Evolutionary conservation across 1,140 invertebrate genomes (phyloP), one percentile per base, ranked within the genome.

Genomic region (Euwallacea similis): DNA sequence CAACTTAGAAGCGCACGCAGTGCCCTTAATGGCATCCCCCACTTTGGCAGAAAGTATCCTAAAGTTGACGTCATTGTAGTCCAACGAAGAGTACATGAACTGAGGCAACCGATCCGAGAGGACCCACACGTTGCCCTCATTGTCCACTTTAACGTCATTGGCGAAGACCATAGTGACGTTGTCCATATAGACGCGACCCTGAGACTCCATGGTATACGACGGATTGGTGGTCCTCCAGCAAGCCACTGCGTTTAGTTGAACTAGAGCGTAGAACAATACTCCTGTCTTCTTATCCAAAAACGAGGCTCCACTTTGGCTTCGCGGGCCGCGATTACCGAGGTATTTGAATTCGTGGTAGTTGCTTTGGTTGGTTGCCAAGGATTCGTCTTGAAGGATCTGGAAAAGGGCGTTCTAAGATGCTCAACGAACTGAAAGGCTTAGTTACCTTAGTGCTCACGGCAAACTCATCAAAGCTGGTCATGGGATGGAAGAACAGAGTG

Each of bases 121-220:
- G 0, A 92, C 87, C 91, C 91, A 93, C 0, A 93, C 76, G 54
- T 88, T 89, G 7, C 88, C 86, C 7, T 90, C 84, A 4, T 84
- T 83, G 67, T 92, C 91, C 0, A 93, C 88, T 81, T 91, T 92
- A 7, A 93, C 83, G 76, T 92, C 91, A 54, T 90, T 92, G 6
- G 91, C 90, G 69, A 92, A 93, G 6, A 92, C 82, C 87, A 92
- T 88, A 1, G 88, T 89, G 0, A 84, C 84, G 62, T 91, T 87
- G 79, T 89, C 88, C 84, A 87, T 88, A 63, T 87, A 91, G 54
- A 93, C 86, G 43, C 89, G 81, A 15, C 87, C 88, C 76, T 91
- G 89, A 16, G 89, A 86, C 66, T 87, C 86, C 76, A 88, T 86
- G 2, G 78, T 84, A 69, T 90, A 91, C 0, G 83, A 84, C 6